Percentiles rank a stretch among this genome's conserved stretches.
Evolutionary conservation across 1,140 invertebrate species (phyloP).

Genomic region (Drosophila sp.): DNA sequence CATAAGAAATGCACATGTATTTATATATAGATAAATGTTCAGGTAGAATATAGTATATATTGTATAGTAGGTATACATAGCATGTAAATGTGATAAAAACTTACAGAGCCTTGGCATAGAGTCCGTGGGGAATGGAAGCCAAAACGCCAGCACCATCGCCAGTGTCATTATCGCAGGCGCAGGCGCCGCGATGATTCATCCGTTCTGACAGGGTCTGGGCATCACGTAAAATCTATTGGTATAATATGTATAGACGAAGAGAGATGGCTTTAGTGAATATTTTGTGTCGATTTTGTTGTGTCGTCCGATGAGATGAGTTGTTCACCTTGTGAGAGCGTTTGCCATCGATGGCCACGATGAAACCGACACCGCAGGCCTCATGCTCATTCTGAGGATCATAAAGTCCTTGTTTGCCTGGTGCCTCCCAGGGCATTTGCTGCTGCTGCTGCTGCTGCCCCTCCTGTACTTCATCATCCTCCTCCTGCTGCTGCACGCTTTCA

Average conservation of each 20-base stretch:
- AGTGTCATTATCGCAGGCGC: conserved; percentile 99
- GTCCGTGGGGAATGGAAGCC: conserved; percentile 96
- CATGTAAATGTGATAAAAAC: conserved; percentile 79
- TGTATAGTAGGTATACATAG: conserved; percentile 6
- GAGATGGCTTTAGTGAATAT: conserved; percentile 3
- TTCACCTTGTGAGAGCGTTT: conserved; percentile 93
- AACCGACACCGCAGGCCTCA: conserved; percentile 99
- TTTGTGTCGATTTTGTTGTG: too few species aligned
- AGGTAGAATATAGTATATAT: conserved; percentile 2
- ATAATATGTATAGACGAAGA: not conserved
- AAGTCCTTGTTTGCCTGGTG: conserved; percentile 90
- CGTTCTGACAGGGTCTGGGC: conserved; percentile 95
- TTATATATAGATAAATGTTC: not conserved
- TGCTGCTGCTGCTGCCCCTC: conserved; percentile 51
- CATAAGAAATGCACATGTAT: conserved; percentile 24
- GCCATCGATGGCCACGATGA: conserved; percentile 99
- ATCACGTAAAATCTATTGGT: conserved; percentile 93
- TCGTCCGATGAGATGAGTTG: conserved; percentile 11
- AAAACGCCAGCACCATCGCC: conserved; percentile 99
- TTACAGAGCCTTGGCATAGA: conserved; percentile 92
- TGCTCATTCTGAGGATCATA: conserved; percentile 97
- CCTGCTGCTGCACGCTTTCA: conserved; percentile 22
- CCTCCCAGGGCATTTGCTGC: conserved; percentile 85
- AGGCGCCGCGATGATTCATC: conserved; percentile 99
- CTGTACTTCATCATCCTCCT: conserved; percentile 33